Evolutionary conservation across 2,888 invertebrate species (phyloP).

Genomic region (Apodemia duryi): DNA sequence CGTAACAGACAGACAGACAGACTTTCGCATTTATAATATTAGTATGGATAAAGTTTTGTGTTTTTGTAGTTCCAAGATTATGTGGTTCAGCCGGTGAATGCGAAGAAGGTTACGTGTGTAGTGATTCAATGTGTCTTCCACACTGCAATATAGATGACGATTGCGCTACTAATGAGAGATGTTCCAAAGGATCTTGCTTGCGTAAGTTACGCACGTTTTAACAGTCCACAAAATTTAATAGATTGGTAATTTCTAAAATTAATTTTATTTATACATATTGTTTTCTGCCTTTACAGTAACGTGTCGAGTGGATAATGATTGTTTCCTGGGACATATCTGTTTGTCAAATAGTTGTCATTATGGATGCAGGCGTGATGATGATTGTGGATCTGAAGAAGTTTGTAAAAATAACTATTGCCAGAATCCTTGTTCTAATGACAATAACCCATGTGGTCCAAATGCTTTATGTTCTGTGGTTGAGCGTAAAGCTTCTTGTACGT

Average conservation of each 20-base stretch:
- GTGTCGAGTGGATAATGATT: slow-evolving; percentile 94
- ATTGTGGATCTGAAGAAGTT: slow-evolving; percentile 91
- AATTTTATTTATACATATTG: background rate
- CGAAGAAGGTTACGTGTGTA: slow-evolving; percentile 84
- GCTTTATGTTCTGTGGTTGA: slow-evolving; percentile 89
- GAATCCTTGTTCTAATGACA: slow-evolving; percentile 83
- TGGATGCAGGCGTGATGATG: slow-evolving; percentile 92
- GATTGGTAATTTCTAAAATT: background rate
- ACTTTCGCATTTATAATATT: too few relatives aligned
- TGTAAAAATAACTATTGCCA: slow-evolving; percentile 89
- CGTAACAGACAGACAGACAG: too few relatives aligned
- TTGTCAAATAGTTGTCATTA: slow-evolving; percentile 90
- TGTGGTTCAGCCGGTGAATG: slow-evolving; percentile 87
- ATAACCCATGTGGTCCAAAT: slow-evolving; percentile 91
- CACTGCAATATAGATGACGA: slow-evolving; percentile 86
- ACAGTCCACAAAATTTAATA: slow-evolving; percentile 14
- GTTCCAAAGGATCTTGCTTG: slow-evolving; percentile 88
- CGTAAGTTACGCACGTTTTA: slow-evolving; percentile 71
- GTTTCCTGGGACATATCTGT: slow-evolving; percentile 94
- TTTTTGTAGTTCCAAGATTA: slow-evolving; percentile 84
- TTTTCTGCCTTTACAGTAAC: slow-evolving; percentile 79
- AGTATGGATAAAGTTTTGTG: background rate
- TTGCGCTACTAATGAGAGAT: slow-evolving; percentile 94
- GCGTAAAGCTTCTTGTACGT: slow-evolving; percentile 90
- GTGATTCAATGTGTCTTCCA: slow-evolving; percentile 90